Evolutionary conservation across 1,140 invertebrate genomes (phyloP).

Genomic region (Drosophila neocordata): DNA sequence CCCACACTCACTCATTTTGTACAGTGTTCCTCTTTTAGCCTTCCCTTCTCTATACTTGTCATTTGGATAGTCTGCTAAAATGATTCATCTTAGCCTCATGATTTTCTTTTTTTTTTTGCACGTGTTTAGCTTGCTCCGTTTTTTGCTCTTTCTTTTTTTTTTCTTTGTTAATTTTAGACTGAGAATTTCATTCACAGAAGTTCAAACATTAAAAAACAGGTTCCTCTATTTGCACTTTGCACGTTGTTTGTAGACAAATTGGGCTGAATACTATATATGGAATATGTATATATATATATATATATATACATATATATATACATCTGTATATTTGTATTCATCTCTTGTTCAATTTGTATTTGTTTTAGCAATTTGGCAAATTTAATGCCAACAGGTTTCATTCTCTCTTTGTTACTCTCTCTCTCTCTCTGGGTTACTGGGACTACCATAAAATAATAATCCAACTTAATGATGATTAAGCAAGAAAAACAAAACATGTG

Average conservation of each 20-base stretch:
- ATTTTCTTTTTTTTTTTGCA: background rate
- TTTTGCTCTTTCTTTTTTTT: no score
- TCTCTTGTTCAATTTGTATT: background rate
- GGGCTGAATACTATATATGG: background rate
- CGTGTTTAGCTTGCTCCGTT: background rate
- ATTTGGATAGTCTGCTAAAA: background rate
- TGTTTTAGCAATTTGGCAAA: constrained; percentile 6
- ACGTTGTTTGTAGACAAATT: background rate
- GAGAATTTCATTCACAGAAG: constrained; percentile 2
- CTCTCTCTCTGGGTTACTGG: background rate
- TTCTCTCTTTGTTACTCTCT: no score
- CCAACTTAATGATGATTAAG: background rate
- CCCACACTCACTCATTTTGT: background rate
- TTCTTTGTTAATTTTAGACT: background rate
- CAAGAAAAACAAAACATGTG: background rate
- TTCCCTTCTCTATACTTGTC: no score
- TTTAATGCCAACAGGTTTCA: constrained; percentile 3
- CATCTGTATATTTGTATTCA: no score
- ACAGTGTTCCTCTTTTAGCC: no score
- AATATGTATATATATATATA: background rate
- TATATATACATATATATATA: no score
- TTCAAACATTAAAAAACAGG: background rate
- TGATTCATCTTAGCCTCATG: background rate
- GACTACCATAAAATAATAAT: background rate
- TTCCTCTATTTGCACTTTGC: constrained; percentile 11